These are phyloP conservation scores for Harlomillsia oculata DNA, from an alignment of 1,140 invertebrate species.

Conservation along the genomic window DNA sequence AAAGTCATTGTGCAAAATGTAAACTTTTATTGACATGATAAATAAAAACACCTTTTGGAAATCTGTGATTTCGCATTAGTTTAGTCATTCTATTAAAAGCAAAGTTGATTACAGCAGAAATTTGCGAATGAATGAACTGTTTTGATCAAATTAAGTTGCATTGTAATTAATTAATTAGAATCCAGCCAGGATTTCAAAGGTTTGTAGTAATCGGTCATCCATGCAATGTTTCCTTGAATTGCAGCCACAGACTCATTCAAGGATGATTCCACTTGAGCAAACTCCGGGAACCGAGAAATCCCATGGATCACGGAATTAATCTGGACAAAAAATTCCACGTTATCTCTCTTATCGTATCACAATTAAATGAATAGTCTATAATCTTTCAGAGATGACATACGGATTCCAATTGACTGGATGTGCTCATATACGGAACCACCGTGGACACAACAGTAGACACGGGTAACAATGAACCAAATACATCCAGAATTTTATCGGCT, in stretches of 20 bases:
- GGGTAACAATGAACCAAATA: not conserved
- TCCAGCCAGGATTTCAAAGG: not conserved
- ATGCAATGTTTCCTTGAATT: slow-evolving; percentile 5
- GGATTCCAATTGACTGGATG: not conserved
- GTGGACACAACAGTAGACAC: not conserved
- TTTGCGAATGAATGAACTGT: too few species aligned
- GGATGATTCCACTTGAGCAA: not conserved
- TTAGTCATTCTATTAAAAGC: too few species aligned
- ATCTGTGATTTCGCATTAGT: too few species aligned
- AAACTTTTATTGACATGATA: too few species aligned
- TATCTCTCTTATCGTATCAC: not conserved
- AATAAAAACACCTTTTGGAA: too few species aligned
- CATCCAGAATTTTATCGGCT: not conserved
- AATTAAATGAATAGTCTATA: not conserved
- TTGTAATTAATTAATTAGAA: not conserved
- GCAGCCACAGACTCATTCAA: not conserved
- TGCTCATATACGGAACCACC: not conserved
- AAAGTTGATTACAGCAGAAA: too few species aligned
- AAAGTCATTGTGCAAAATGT: too few species aligned
- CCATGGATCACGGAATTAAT: not conserved
- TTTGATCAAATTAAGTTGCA: too few species aligned
- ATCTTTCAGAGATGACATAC: not conserved
- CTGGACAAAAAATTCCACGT: not conserved
- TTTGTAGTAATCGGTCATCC: slow-evolving; percentile 1
- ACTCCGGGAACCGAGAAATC: not conserved